Evolutionary conservation across 2,888 invertebrate species (phyloP), one percentile per base, ranked within the genome.

Genomic region (Tenthredo livida): DNA sequence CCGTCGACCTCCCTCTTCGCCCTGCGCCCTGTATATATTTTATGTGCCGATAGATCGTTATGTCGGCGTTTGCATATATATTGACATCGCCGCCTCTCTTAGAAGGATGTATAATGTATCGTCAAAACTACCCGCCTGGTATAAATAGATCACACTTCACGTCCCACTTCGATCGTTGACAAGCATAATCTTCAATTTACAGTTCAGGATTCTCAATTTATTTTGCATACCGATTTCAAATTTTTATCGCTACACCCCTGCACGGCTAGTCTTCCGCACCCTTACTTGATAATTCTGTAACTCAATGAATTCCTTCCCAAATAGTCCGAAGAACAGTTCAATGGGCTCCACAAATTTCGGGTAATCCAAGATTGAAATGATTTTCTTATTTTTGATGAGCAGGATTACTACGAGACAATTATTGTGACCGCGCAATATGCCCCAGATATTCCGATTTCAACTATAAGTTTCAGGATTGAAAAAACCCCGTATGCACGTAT

Each of bases 21-120:
- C 50, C 70, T 61, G 40, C 83, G 50, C 43, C 75, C 89, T 91
- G 89, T 91, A 90, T 91, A 92, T 92, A 80, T 80, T 80, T 92
- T 92, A 92, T 92, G 91, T 92, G 92, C 92, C 92, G 90, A 92
- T 93, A 92, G 93, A 92, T 93, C 92, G 93, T 93, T 93, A 92
- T 90, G 92, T 90, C 90, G 92, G 88, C 90, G 91, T 93, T 92
- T 92, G 92, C 92, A 93, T 93, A 92, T 92, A 93, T 93, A 93
- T 93, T 93, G 92, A 91, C 90, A 90, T 90, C 89, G 89, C 91
- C 89, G 89, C 89, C 89, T 90, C 88, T 88, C 86, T 87, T 85
- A 85, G 86, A 87, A 87, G 87, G 88, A 88, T 86, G 88, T 85
- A 84, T 87, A 87, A 87, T 88, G 85, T 88, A 87, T 86, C 85